These are phyloP conservation scores for Cenopis cana DNA, from an alignment of 2,888 invertebrate genomes.

Conservation along the genomic window DNA sequence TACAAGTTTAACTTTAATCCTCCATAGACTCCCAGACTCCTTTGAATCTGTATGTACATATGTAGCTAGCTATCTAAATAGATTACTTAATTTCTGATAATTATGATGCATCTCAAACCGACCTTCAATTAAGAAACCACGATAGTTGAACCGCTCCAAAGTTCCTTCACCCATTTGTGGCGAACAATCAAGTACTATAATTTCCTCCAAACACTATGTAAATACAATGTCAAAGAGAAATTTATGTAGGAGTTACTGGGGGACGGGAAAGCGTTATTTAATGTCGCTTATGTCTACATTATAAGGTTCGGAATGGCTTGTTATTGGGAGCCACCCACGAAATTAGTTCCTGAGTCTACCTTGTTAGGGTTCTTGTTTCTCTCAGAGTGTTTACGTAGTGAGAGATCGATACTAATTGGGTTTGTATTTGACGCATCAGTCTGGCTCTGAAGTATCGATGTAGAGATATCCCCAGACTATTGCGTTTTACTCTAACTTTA, in stretches of 20 bases:
- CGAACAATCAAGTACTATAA: conserved; percentile 13
- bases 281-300: not conserved
- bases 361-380: not conserved
- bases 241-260: conserved; percentile 27
- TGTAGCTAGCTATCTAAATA: not conserved
- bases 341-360: conserved; percentile 17
- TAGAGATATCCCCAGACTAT: not conserved
- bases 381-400: not conserved
- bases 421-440: not conserved
- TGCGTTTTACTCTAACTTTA: not conserved
- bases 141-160: not conserved
- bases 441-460: not conserved
- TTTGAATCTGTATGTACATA: not conserved
- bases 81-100: not conserved
- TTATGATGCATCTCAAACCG: not conserved
- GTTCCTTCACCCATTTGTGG: conserved; percentile 3
- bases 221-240: conserved; percentile 22
- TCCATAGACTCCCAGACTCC: not conserved
- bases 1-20: too few relatives aligned
- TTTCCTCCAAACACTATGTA: conserved; percentile 27
- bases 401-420: conserved; percentile 13
- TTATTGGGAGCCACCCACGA: not conserved
- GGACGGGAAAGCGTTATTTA: not conserved
- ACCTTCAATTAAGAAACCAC: not conserved
- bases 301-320: conserved; percentile 1